phyloP scores from a whole-genome alignment of 2,113 vertebrate species.

The Indicator maculatus region DNA sequence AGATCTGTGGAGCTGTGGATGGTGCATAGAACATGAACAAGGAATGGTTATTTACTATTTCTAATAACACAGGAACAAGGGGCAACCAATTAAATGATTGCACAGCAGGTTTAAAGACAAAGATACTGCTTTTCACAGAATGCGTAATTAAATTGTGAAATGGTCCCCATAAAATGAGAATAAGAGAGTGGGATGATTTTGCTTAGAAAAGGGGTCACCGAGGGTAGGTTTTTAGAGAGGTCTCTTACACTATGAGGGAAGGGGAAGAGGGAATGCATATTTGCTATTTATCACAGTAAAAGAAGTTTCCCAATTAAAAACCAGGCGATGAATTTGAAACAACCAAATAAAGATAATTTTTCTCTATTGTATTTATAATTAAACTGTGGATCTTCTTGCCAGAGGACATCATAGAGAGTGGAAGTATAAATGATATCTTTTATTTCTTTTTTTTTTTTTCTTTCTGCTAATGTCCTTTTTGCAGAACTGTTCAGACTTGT shows the following conservation, averaged over 20 bases:
- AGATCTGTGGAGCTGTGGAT: conserved; percentile 1
- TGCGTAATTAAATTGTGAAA: conserved; percentile 66
- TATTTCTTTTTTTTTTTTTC: background rate
- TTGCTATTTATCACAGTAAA: background rate
- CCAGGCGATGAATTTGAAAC: background rate
- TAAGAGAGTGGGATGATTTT: conserved; percentile 16
- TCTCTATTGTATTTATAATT: conserved; percentile 48
- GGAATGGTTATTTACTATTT: conserved; percentile 69
- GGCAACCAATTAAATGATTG: conserved; percentile 69
- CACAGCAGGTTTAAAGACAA: conserved; percentile 56
- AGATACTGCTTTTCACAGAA: conserved; percentile 57
- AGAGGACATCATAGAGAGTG: background rate
- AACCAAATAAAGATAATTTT: conserved; percentile 33
- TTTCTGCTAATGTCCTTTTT: background rate
- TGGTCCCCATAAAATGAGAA: conserved; percentile 60
- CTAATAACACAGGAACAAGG: conserved; percentile 61
- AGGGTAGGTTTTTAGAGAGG: conserved; percentile 22
- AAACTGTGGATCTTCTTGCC: conserved; percentile 48
- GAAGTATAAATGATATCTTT: conserved; percentile 13
- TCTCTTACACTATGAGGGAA: background rate
- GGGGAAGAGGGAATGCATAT: background rate
- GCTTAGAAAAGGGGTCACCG: background rate
- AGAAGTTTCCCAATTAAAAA: conserved; percentile 55
- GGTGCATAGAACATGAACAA: background rate
- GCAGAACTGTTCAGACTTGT: background rate